Evolutionary conservation across 2,888 invertebrate genomes (phyloP).

Genomic region (Osmoderma eremita): DNA sequence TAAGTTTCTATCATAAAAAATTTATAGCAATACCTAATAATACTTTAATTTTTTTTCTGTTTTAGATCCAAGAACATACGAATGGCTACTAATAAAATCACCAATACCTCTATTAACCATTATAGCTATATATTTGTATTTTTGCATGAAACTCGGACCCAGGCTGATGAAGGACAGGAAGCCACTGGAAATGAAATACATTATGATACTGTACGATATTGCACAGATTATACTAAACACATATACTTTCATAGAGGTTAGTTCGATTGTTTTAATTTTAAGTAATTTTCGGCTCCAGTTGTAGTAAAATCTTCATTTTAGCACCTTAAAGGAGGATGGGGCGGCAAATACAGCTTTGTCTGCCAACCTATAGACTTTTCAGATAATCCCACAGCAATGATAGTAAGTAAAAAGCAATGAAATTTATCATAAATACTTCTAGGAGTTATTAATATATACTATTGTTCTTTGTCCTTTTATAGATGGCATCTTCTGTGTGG

Average conservation of each 20-base stretch:
- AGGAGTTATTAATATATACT: not conserved
- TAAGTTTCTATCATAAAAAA: no score
- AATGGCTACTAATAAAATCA: slow-evolving; percentile 79
- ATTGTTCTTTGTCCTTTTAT: slow-evolving; percentile 48
- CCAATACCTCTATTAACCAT: slow-evolving; percentile 76
- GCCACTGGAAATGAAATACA: slow-evolving; percentile 80
- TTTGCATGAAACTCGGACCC: slow-evolving; percentile 82
- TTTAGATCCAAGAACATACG: slow-evolving; percentile 74
- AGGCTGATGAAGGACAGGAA: slow-evolving; percentile 85
- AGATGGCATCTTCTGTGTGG: slow-evolving; percentile 65
- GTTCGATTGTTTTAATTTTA: slow-evolving; percentile 35
- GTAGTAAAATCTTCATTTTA: slow-evolving; percentile 41
- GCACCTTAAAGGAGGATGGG: slow-evolving; percentile 60
- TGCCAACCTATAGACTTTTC: slow-evolving; percentile 80
- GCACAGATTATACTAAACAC: slow-evolving; percentile 84
- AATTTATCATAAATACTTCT: no score
- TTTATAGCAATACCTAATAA: not conserved
- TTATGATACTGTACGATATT: slow-evolving; percentile 85
- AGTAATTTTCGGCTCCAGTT: not conserved
- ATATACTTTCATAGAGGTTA: slow-evolving; percentile 82
- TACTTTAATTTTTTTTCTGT: slow-evolving; percentile 45
- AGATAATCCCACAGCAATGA: slow-evolving; percentile 67
- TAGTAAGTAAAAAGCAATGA: slow-evolving; percentile 67
- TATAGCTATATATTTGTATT: slow-evolving; percentile 74
- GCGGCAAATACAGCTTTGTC: slow-evolving; percentile 72